Conservation (phyloP, 1,140 invertebrate species). For the Bombus cullumanus region DNA sequence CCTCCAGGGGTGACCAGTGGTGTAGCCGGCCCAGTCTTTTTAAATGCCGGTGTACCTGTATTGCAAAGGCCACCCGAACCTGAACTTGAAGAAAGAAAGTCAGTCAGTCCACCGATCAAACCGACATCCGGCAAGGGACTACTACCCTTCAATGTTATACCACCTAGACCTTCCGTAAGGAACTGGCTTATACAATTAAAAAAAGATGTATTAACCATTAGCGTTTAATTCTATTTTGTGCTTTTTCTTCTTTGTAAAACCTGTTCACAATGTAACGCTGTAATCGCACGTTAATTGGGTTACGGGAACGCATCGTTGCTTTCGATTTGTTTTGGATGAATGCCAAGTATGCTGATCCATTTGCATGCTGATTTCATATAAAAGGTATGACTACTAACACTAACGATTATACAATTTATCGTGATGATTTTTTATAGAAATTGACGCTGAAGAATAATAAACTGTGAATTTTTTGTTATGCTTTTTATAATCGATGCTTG, state of each 20-base stretch:
- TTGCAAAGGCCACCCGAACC: constrained; percentile 74
- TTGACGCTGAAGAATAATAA: background rate
- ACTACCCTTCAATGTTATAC: constrained; percentile 94
- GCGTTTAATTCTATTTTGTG: background rate
- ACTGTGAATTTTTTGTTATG: background rate
- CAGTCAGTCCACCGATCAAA: constrained; percentile 76
- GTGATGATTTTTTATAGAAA: background rate
- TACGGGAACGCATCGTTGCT: constrained; percentile 43
- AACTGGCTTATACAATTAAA: background rate
- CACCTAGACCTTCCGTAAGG: constrained; percentile 87
- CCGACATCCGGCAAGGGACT: constrained; percentile 87
- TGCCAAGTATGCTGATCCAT: constrained; percentile 23
- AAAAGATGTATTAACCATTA: too few species aligned
- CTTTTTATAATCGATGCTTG: background rate
- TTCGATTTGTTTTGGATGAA: constrained; percentile 47
- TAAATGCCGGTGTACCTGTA: constrained; percentile 76
- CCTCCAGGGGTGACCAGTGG: constrained; percentile 81
- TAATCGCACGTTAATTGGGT: constrained; percentile 45
- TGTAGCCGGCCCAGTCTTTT: constrained; percentile 79
- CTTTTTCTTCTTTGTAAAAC: background rate
- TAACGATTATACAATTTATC: background rate
- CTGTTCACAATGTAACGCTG: background rate
- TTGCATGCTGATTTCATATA: constrained; percentile 51
- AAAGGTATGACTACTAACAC: background rate
- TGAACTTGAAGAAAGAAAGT: constrained; percentile 67